Evolutionary conservation across 2,113 vertebrate genomes (phyloP).

Genomic region (Anseranas semipalmata): DNA sequence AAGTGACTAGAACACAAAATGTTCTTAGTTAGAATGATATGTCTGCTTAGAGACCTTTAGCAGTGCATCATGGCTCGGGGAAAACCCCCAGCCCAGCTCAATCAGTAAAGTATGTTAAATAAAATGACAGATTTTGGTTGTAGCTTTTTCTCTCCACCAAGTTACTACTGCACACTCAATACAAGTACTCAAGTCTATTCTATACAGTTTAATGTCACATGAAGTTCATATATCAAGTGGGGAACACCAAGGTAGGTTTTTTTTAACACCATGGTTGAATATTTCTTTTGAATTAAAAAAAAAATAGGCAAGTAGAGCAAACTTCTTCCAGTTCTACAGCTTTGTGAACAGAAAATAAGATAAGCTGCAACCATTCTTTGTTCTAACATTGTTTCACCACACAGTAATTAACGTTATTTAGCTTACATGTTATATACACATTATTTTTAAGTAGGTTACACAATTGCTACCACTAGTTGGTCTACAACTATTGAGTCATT

Average conservation of each 20-base stretch:
- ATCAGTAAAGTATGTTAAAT: neutral
- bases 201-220: neutral
- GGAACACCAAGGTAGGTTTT: neutral
- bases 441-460: neutral
- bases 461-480: neutral
- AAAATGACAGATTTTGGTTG: neutral
- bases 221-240: neutral
- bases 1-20: neutral
- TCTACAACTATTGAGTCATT: neutral
- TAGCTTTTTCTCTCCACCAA: neutral
- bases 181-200: rapidly evolving
- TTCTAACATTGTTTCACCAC: neutral
- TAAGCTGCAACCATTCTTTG: neutral
- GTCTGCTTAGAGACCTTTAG: neutral
- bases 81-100: neutral
- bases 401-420: neutral
- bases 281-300: neutral
- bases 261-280: neutral
- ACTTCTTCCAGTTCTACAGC: neutral
- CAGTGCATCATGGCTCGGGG: neutral
- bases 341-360: neutral
- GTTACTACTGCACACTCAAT: neutral
- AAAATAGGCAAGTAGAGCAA: neutral
- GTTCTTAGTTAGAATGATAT: neutral
- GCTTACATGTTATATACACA: neutral